Conservation (phyloP, 2,888 invertebrate genomes). For the Microctonus aethiopoides region DNA sequence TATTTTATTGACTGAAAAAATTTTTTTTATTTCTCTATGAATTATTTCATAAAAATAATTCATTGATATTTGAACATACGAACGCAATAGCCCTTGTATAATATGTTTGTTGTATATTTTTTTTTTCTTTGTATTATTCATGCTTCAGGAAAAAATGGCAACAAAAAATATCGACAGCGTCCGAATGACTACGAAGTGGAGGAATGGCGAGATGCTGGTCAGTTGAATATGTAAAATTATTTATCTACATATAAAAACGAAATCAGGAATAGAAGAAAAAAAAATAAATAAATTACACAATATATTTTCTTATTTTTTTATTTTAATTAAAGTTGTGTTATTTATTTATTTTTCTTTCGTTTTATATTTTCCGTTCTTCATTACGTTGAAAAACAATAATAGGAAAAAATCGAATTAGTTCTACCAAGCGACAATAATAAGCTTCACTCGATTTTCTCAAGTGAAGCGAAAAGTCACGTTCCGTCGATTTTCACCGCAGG, state of each 20-base stretch:
- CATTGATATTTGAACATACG: too few relatives aligned
- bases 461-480: slow-evolving; percentile 51
- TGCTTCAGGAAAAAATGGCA: slow-evolving; percentile 71
- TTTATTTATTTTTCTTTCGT: background rate
- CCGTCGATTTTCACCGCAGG: slow-evolving; percentile 48
- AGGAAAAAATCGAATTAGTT: background rate
- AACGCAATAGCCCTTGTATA: too few relatives aligned
- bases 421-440: background rate
- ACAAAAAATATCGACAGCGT: slow-evolving; percentile 70
- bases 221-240: slow-evolving; percentile 51
- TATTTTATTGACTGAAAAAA: background rate
- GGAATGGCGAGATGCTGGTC: slow-evolving; percentile 80
- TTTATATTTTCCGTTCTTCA: background rate
- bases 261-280: background rate
- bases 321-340: background rate
- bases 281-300: background rate
- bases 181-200: slow-evolving; percentile 76
- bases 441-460: slow-evolving; percentile 25
- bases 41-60: too few relatives aligned
- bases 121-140: slow-evolving; percentile 14
- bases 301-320: background rate
- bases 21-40: background rate
- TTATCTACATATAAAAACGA: background rate
- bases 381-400: background rate
- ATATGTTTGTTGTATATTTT: background rate